A percentile compares a stretch with the other conserved stretches of the same genome.
Conservation (phyloP, 2,888 invertebrate species). For the Glyphotaelius pellucidus region DNA sequence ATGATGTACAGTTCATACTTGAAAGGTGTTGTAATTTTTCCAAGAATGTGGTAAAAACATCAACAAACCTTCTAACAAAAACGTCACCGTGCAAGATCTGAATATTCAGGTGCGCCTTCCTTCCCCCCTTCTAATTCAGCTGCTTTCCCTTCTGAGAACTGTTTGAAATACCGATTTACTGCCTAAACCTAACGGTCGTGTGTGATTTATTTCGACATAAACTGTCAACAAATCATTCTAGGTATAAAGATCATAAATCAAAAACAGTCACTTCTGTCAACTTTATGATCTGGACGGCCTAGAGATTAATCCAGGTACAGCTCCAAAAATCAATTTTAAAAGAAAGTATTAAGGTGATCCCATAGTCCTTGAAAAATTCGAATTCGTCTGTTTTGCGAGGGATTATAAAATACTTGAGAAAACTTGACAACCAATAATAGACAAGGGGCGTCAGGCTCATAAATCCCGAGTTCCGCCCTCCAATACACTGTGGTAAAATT, state of each 20-base stretch:
- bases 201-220: neutral
- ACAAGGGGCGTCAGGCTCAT: too few relatives aligned
- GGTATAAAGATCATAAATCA: neutral
- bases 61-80: neutral
- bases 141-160: neutral
- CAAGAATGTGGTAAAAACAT: neutral
- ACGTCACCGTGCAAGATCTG: neutral
- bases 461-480: too few relatives aligned
- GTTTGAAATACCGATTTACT: neutral
- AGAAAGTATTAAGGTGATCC: too few relatives aligned
- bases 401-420: too few relatives aligned
- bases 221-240: neutral
- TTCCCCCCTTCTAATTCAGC: neutral
- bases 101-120: neutral
- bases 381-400: too few relatives aligned
- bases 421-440: too few relatives aligned
- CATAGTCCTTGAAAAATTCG: too few relatives aligned
- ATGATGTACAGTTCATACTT: neutral
- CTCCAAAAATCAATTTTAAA: too few relatives aligned
- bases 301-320: neutral
- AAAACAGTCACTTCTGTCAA: neutral
- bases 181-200: neutral
- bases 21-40: neutral
- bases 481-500: too few relatives aligned
- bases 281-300: too few relatives aligned